phyloP scores from a whole-genome alignment of 2,888 invertebrate species.

The Tinea trinotella region DNA sequence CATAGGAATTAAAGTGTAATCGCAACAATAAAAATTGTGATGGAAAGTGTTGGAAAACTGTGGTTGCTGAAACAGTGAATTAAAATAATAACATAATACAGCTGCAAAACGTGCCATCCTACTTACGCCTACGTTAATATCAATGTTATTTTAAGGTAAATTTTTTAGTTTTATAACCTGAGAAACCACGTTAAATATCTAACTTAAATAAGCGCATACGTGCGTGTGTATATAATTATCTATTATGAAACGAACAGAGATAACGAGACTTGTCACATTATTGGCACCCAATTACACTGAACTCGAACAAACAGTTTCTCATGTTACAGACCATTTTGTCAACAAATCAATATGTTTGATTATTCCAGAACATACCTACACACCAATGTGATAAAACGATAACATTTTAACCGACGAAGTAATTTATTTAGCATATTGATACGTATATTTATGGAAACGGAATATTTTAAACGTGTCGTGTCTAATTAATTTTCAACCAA shows the following conservation, averaged over 20 bases:
- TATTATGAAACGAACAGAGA: slow-evolving; percentile 28
- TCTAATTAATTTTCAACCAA: not conserved
- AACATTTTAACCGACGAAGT: too few relatives aligned
- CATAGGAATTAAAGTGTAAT: not conserved
- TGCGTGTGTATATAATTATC: slow-evolving; percentile 30
- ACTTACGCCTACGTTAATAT: slow-evolving; percentile 22
- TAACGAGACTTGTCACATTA: slow-evolving; percentile 21
- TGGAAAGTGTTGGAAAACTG: slow-evolving; percentile 13
- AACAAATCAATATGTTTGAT: slow-evolving; percentile 1
- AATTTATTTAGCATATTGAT: too few relatives aligned
- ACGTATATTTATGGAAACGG: too few relatives aligned
- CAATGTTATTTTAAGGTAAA: slow-evolving; percentile 66
- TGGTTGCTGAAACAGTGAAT: not conserved
- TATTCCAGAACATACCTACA: not conserved
- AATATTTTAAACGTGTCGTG: not conserved
- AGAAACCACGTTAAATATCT: slow-evolving; percentile 5
- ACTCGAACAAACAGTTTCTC: not conserved
- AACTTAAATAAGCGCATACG: not conserved
- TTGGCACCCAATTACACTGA: slow-evolving; percentile 28
- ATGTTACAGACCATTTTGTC: not conserved
- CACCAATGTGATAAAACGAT: too few relatives aligned
- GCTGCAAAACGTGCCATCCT: not conserved
- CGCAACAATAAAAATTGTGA: not conserved
- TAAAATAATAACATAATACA: not conserved
- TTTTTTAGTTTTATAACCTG: not conserved